These are phyloP conservation scores for Drosophila seclusa DNA, from an alignment of 2,888 invertebrate genomes.

Conservation along the genomic window DNA sequence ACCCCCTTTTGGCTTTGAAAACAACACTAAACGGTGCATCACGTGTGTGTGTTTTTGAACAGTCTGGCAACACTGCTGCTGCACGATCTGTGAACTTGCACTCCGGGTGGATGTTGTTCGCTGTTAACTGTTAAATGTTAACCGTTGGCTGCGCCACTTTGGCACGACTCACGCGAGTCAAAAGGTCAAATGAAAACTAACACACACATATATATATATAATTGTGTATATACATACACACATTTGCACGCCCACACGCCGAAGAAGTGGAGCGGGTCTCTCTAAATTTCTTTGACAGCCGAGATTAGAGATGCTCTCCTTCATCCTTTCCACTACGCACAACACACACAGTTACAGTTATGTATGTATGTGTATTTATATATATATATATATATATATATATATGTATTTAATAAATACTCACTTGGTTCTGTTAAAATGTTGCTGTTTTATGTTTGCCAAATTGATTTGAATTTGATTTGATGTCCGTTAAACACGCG, in stretches of 20 bases:
- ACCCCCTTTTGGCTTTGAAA: conserved; percentile 54
- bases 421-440: conserved; percentile 70
- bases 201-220: conserved; percentile 11
- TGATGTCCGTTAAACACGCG: conserved; percentile 41
- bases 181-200: conserved; percentile 68
- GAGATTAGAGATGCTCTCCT: conserved; percentile 21
- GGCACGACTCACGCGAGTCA: conserved; percentile 55
- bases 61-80: conserved; percentile 56
- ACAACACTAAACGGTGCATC: conserved; percentile 26
- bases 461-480: conserved; percentile 53
- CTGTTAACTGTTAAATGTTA: conserved; percentile 2
- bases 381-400: not conserved
- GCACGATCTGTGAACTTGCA: conserved; percentile 57
- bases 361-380: not conserved
- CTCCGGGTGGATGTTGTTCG: conserved; percentile 41
- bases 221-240: conserved; percentile 5
- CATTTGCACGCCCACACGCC: conserved; percentile 28
- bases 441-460: conserved; percentile 34
- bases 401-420: conserved; percentile 53
- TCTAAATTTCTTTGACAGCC: conserved; percentile 34
- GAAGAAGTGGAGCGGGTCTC: conserved; percentile 19
- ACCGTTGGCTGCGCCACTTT: conserved; percentile 2
- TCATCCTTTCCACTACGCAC: not conserved
- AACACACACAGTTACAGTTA: conserved; percentile 3
- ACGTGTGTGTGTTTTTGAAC: conserved; percentile 14